These are phyloP conservation scores for Panthera uncia DNA, from an alignment of 2,113 vertebrate species.

Conservation along the genomic window DNA sequence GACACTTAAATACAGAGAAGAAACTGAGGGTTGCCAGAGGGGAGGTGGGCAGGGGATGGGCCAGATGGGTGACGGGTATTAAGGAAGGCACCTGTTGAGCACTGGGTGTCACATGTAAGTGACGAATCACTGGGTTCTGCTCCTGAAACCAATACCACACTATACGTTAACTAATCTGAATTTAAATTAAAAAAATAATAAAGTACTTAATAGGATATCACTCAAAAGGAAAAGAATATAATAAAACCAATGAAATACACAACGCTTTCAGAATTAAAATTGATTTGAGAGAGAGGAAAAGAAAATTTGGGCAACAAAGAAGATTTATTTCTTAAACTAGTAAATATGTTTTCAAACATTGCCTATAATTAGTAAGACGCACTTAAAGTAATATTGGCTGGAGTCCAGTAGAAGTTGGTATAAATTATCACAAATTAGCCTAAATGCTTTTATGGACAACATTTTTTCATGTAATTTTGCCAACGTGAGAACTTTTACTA, in stretches of 20 bases:
- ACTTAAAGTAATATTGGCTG: not conserved
- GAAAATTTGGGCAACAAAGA: not conserved
- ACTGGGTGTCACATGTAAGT: no score
- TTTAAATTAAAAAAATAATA: no score
- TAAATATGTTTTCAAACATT: not conserved
- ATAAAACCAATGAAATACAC: not conserved
- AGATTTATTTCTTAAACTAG: not conserved
- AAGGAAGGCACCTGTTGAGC: no score
- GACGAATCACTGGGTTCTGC: no score
- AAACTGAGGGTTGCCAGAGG: no score
- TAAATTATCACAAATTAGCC: not conserved
- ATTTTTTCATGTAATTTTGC: slow-evolving; percentile 25
- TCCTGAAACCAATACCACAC: no score
- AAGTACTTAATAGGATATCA: no score
- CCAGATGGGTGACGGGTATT: no score
- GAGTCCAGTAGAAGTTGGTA: not conserved
- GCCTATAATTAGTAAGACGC: not conserved
- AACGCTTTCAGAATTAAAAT: not conserved
- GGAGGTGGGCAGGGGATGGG: no score
- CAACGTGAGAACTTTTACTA: not conserved
- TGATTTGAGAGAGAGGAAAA: not conserved
- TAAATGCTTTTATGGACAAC: not conserved
- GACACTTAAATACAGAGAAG: no score
- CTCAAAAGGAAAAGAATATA: not conserved
- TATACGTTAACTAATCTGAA: no score